These are phyloP conservation scores for Eurytoma californica DNA, from an alignment of 2,888 invertebrate species.

Conservation along the genomic window DNA sequence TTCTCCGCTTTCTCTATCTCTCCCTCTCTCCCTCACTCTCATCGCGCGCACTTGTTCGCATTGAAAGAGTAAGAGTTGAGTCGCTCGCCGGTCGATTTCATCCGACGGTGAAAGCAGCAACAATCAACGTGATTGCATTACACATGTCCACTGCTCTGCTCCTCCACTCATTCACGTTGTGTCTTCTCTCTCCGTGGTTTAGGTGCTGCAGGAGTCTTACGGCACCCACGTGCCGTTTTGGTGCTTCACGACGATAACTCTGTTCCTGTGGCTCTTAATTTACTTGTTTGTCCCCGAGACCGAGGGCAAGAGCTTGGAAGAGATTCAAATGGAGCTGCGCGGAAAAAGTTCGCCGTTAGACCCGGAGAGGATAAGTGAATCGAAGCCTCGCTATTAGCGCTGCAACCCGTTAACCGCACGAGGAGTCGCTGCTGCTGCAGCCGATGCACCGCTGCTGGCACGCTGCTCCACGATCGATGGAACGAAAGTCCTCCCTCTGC, in stretches of 20 bases:
- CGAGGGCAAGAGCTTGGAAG: conserved; percentile 72
- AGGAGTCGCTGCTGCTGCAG: conserved; percentile 5
- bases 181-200: conserved; percentile 11
- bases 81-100: conserved; percentile 9
- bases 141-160: neutral
- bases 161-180: neutral
- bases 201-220: conserved; percentile 66
- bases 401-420: conserved; percentile 41
- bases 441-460: conserved; percentile 23
- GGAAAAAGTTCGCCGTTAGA: conserved; percentile 52
- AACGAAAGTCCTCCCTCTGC: conserved; percentile 10
- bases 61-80: neutral
- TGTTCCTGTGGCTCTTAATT: conserved; percentile 68
- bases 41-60: neutral
- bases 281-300: conserved; percentile 72
- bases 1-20: neutral
- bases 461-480: conserved; percentile 40
- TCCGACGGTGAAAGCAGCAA: neutral
- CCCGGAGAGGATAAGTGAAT: conserved; percentile 46
- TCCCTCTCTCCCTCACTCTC: neutral
- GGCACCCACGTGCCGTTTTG: conserved; percentile 68
- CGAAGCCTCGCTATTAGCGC: conserved; percentile 54
- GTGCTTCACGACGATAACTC: conserved; percentile 66
- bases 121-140: conserved; percentile 29
- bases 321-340: conserved; percentile 68